These are phyloP conservation scores for Actinemys pallida DNA, from an alignment of 2,113 vertebrate genomes.

Conservation along the genomic window DNA sequence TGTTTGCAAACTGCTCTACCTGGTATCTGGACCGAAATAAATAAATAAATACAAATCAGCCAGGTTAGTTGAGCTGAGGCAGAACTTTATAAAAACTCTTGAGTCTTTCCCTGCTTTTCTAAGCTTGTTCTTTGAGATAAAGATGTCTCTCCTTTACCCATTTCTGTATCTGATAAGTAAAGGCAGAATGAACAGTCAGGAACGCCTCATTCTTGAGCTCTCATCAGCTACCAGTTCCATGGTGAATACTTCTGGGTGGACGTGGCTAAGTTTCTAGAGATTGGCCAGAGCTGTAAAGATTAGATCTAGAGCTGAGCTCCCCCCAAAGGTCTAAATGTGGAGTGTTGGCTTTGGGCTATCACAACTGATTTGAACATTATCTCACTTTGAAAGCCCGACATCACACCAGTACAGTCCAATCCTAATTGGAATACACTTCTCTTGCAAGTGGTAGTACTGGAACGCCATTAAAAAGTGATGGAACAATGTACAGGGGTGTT, in stretches of 20 bases:
- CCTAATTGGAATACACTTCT: background rate
- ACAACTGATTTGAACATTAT: background rate
- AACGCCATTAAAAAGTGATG: background rate
- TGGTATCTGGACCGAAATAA: slow-evolving; percentile 14
- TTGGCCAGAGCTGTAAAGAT: background rate
- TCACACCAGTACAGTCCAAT: background rate
- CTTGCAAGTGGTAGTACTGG: background rate
- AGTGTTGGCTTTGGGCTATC: background rate
- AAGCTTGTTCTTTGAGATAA: background rate
- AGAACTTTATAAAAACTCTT: background rate
- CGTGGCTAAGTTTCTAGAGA: background rate
- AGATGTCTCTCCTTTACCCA: accelerated
- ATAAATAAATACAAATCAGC: background rate
- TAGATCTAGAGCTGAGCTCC: background rate
- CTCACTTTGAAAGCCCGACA: background rate
- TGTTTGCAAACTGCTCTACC: background rate
- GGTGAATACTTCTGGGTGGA: accelerated
- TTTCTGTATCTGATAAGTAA: background rate
- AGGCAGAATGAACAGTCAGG: background rate
- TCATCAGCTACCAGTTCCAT: background rate
- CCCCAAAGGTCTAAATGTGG: background rate
- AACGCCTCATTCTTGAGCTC: background rate
- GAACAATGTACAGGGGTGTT: background rate
- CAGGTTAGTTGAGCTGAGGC: background rate
- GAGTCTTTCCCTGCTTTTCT: background rate